A percentile compares a stretch with the other conserved stretches of the same genome.
phyloP scores from a whole-genome alignment of 2,113 vertebrate genomes.

The Canis aureus region DNA sequence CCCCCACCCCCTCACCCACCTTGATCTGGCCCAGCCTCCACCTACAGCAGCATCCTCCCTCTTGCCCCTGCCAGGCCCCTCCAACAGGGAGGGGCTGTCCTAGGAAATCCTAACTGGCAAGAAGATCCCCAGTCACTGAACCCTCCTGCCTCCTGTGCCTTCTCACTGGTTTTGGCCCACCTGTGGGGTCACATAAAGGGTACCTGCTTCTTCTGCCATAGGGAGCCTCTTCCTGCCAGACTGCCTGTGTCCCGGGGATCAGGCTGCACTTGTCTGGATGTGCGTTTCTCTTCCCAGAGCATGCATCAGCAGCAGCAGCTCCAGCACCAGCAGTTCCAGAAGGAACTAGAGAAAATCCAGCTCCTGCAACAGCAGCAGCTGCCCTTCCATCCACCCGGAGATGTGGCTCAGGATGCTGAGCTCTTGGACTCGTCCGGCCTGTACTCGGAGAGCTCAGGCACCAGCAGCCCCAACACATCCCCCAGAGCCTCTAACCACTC shows the following conservation, averaged over 20 bases:
- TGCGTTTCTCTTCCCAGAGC: constrained; percentile 85
- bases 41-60: background rate
- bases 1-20: background rate
- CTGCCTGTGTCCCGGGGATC: fast-evolving
- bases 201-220: background rate
- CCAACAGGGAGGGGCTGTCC: background rate
- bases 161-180: fast-evolving
- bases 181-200: background rate
- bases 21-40: background rate
- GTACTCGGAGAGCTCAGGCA: constrained; percentile 92
- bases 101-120: background rate
- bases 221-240: no score
- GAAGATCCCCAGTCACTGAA: background rate
- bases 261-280: background rate
- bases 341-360: constrained; percentile 95
- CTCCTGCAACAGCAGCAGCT: constrained; percentile 94
- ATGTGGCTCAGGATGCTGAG: constrained; percentile 88
- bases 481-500: constrained; percentile 95
- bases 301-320: constrained; percentile 96
- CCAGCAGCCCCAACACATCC: constrained; percentile 95
- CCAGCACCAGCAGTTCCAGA: constrained; percentile 95
- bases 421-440: constrained; percentile 88
- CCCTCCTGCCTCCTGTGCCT: background rate
- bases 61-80: background rate
- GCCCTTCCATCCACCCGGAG: constrained; percentile 88